Conservation (phyloP, 2,888 invertebrate species). For the Phyllotreta cruciferae region DNA sequence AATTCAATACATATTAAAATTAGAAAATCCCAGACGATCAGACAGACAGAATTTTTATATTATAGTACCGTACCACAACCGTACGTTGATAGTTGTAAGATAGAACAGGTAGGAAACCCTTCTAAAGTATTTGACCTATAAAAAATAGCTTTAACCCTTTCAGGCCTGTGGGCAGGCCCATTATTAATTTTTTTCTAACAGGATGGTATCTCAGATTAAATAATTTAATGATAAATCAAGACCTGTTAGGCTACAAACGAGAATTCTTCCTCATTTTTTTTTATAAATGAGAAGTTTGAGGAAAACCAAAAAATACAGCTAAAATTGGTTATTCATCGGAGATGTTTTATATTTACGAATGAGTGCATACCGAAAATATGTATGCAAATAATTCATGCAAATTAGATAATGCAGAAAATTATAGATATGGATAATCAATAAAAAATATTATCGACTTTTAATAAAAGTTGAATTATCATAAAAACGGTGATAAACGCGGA, state of each 20-base stretch:
- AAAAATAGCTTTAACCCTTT: conserved; percentile 29
- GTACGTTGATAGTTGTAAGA: background rate
- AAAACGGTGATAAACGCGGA: too few relatives aligned
- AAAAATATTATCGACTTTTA: too few relatives aligned
- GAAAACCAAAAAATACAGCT: background rate
- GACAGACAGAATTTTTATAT: background rate
- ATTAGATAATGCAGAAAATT: too few relatives aligned
- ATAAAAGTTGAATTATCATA: too few relatives aligned
- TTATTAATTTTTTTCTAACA: conserved; percentile 25
- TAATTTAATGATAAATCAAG: conserved; percentile 5
- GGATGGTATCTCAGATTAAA: conserved; percentile 15
- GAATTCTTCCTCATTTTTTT: background rate
- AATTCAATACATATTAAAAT: too few relatives aligned
- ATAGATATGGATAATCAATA: too few relatives aligned
- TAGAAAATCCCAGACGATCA: too few relatives aligned
- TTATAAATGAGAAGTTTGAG: background rate
- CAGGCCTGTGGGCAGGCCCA: conserved; percentile 7
- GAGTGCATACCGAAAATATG: too few relatives aligned
- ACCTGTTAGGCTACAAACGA: conserved; percentile 5
- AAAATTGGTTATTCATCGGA: too few relatives aligned
- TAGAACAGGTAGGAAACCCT: conserved; percentile 28
- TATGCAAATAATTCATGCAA: too few relatives aligned
- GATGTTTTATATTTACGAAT: too few relatives aligned
- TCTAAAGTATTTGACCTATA: conserved; percentile 24
- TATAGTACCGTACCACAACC: background rate